Base-by-base conservation (phyloP, 2,888 invertebrate genomes). In the Oligia fasciuncula region DNA sequence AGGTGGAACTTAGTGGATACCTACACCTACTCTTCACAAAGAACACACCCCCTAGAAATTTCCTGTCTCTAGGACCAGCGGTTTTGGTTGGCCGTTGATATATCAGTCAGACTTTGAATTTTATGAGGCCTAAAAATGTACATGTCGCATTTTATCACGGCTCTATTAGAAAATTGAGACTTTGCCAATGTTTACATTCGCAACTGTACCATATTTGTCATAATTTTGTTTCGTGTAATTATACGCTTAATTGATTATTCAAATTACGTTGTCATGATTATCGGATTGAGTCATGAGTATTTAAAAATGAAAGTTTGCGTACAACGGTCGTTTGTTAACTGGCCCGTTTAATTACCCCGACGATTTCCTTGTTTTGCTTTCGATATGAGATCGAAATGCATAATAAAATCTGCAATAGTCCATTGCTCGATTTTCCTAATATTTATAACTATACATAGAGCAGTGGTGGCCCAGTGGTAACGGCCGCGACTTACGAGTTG, bases 181-280 rank as follows among this genome's bases (percentile, higher is more conserved):
- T 19, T n/a, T 80, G 66, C 70, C 81, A 73, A 71, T 80, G 29
- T 70, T 71, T 60, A 83, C 80, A 73, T 73, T 71, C 51, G 73
- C 77, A 86, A 85, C 74, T 54, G 74, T 65, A 73, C 75, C 63
- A 77, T 74, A 86, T 84, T 85, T 86, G 81, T 81, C 81, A 81
- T 86, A 81, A 85, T 67, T 86, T 70, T 51, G 75, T 78, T 84
- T 78, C 63, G 46, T 60, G 46, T 85, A 68, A 86, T 85, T 76
- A 86, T 71, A 85, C 86, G 85, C 74, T 68, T 77, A 81, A 85
- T 83, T 84, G 81, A 78, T 86, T 86, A 85, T 85, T 85, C 81
- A 85, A 86, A 85, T 86, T 84, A 81, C 69, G 68, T 57, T 77
- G 84, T 77, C 86, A 78, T 78, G 76, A 84, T 86, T 76, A 81